Conservation (phyloP, 2,888 invertebrate genomes). For the Pilophorus perplexus region DNA sequence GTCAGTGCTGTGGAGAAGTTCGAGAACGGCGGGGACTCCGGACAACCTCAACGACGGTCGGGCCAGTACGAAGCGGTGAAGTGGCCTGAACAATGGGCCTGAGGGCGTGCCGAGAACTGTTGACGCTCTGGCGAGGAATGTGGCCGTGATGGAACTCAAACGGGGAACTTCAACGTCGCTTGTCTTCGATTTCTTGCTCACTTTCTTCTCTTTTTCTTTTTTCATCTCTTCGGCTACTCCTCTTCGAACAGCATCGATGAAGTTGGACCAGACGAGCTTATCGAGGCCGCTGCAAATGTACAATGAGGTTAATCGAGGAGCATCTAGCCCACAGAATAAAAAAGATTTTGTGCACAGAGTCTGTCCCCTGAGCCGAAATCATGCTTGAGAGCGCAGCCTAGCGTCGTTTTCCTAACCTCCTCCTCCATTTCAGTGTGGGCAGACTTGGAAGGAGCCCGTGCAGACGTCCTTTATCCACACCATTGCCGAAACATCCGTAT, state of each 20-base stretch:
- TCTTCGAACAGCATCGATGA: conserved; percentile 65
- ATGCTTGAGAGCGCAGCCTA: too few species aligned
- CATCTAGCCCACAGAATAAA: too few species aligned
- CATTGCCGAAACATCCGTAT: too few species aligned
- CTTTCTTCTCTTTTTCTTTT: conserved; percentile 45
- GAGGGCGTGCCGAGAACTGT: conserved; percentile 71
- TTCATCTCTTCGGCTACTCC: conserved; percentile 55
- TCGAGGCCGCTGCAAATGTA: conserved; percentile 58
- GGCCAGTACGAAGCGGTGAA: conserved; percentile 75
- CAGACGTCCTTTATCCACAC: too few species aligned
- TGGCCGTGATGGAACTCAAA: conserved; percentile 62
- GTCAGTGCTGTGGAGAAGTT: conserved; percentile 76
- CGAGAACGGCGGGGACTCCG: conserved; percentile 83
- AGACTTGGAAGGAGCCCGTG: too few species aligned
- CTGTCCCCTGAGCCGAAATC: too few species aligned
- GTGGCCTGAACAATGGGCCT: conserved; percentile 70
- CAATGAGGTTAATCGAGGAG: conserved; percentile 15
- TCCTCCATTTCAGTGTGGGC: too few species aligned
- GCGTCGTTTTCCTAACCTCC: too few species aligned
- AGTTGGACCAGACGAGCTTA: conserved; percentile 64
- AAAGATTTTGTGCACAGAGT: too few species aligned
- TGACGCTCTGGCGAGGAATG: conserved; percentile 69
- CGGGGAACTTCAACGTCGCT: conserved; percentile 51
- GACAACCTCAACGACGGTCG: conserved; percentile 73
- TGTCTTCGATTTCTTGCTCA: not conserved